Evolutionary conservation across 2,888 invertebrate species (phyloP).

Genomic region (Rotaria magnacalcarata): DNA sequence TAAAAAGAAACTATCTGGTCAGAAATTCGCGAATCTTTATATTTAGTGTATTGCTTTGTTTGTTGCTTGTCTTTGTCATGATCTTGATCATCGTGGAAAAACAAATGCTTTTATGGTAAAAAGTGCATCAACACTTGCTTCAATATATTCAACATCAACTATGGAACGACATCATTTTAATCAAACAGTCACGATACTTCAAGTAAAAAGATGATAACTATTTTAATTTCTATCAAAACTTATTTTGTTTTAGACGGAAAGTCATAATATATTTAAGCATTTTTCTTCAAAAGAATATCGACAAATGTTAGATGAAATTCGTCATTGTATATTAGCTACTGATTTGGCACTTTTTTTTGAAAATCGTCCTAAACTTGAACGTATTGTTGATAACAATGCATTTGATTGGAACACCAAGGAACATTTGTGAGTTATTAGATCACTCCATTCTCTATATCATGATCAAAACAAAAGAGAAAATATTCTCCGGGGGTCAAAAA

Average conservation of each 20-base stretch:
- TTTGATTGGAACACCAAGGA: slow-evolving; percentile 69
- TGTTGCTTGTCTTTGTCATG: slow-evolving; percentile 57
- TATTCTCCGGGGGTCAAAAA: no score
- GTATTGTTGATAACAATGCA: slow-evolving; percentile 52
- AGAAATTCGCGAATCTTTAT: background rate
- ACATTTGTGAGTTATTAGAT: slow-evolving; percentile 63
- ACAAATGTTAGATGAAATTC: slow-evolving; percentile 70
- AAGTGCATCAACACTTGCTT: slow-evolving; percentile 65
- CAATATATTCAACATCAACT: slow-evolving; percentile 58
- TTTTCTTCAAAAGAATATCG: slow-evolving; percentile 71
- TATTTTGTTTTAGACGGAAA: background rate
- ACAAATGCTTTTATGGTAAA: slow-evolving; percentile 63
- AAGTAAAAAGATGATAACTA: background rate
- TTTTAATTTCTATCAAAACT: background rate
- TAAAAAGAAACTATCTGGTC: no score
- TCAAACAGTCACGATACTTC: slow-evolving; percentile 48
- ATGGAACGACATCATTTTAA: slow-evolving; percentile 59
- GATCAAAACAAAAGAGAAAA: no score
- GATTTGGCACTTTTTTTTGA: slow-evolving; percentile 77
- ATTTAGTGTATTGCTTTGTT: slow-evolving; percentile 51
- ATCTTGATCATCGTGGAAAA: slow-evolving; percentile 57
- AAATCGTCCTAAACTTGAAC: slow-evolving; percentile 67
- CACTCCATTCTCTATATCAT: background rate
- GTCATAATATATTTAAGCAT: slow-evolving; percentile 75
- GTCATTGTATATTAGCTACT: slow-evolving; percentile 78